phyloP scores from a whole-genome alignment of 2,113 vertebrate species.

The Typhlomys cinereus region DNA sequence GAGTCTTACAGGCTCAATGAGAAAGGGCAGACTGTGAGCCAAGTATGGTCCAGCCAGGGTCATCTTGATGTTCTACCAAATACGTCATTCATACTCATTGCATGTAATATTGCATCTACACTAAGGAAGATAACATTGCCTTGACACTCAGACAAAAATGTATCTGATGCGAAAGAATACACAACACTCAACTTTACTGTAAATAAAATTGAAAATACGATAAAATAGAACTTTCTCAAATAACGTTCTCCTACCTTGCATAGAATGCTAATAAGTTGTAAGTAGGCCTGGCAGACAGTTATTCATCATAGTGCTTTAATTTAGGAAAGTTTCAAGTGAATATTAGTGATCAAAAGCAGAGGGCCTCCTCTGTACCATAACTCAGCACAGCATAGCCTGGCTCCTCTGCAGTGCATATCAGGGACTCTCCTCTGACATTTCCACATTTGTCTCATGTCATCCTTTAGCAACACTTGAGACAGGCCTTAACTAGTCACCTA shows the following conservation, averaged over 20 bases:
- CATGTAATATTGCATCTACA: too few relatives aligned
- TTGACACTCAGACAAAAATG: background rate
- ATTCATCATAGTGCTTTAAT: background rate
- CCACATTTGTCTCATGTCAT: background rate
- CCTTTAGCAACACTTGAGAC: background rate
- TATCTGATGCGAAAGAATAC: background rate
- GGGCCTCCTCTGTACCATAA: background rate
- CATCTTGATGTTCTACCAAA: too few relatives aligned
- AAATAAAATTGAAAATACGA: background rate
- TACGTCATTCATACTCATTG: background rate
- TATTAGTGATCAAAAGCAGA: background rate
- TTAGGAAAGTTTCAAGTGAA: background rate
- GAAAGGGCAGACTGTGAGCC: background rate
- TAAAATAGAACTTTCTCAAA: background rate
- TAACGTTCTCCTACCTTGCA: background rate
- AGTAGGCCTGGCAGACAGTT: background rate
- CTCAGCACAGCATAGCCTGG: background rate
- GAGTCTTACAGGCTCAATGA: too few relatives aligned
- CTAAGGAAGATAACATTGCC: accelerated
- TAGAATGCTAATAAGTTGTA: background rate
- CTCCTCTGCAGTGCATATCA: background rate
- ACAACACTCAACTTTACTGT: background rate
- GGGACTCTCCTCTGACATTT: background rate
- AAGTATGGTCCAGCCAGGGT: too few relatives aligned
- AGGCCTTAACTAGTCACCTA: background rate